These are phyloP conservation scores for Sebastes steindachneri DNA, from an alignment of 2,797 vertebrate species.

Conservation along the genomic window DNA sequence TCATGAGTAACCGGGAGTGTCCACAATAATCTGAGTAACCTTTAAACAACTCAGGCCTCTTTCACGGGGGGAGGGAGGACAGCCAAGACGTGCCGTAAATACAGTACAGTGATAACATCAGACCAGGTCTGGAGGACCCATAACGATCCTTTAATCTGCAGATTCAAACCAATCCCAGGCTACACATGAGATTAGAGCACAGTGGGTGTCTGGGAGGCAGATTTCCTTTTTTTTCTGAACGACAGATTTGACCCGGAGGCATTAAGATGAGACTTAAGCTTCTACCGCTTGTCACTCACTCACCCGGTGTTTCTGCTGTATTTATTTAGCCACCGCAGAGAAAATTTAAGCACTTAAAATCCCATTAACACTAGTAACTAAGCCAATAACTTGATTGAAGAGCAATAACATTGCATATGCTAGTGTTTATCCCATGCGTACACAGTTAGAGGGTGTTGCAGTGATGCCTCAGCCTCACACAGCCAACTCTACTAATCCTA, in stretches of 20 bases:
- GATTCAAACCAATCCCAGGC: constrained; percentile 45
- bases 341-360: no score
- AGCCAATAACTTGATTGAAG: no score
- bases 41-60: constrained; percentile 5
- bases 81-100: no score
- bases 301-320: not conserved
- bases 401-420: not conserved
- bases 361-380: no score
- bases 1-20: not conserved
- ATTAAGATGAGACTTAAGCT: constrained; percentile 18
- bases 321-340: no score
- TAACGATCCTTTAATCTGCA: constrained; percentile 17
- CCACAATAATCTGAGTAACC: not conserved
- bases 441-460: not conserved
- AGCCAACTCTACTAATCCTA: not conserved
- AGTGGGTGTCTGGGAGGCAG: constrained; percentile 9
- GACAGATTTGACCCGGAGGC: constrained; percentile 26
- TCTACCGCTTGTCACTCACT: not conserved
- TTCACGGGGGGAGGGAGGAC: not conserved
- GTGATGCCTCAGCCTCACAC: not conserved
- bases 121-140: constrained; percentile 11
- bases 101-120: not conserved
- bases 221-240: constrained; percentile 27
- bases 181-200: constrained; percentile 34
- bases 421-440: not conserved